Base-by-base conservation (phyloP, 2,888 invertebrate species). In the Chymomyza amoena region DNA sequence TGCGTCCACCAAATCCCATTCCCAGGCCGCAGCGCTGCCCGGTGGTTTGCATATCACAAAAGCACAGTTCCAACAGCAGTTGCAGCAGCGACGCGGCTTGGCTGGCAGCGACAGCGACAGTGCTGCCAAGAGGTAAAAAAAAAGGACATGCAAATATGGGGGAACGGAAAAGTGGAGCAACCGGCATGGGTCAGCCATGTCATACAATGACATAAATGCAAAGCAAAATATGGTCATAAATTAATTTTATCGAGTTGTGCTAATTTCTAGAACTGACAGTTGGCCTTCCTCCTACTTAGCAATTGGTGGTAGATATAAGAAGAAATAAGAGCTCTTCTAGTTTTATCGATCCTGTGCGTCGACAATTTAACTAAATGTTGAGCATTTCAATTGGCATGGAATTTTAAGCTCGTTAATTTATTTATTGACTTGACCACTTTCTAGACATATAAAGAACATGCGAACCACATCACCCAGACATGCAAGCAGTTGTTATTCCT, bases 51-150 rank as follows among this genome's bases (percentile, higher is more conserved):
- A 86, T 71, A 85, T 89, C 61, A 84, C 84, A 68, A 89, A 88
- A 82, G 87, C 90, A 51, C 88, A 90, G 75, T 89, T 88, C 64
- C 86, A 88, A 68, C 86, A 90, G 73, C 89, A 90, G 81, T 69
- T 88, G 72, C 84, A 87, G 45, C 84, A 81, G 66, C 81, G 78
- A 67, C 89, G 88, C 64, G 73, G 54, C 61, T 6, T 36, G 16
- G 6, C 50, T 15, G 4, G 28, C 39, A 20, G 64, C 78, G 83
- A 85, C 16, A 32, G 64, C 77, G 86, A 83, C 73, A 18, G 13
- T 45, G 13, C 54, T 54, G 16, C 69, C 32, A 90, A 88, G 74
- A 90, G 90, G 90, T 90, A 90, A 89, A 74, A 79, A 69, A 83
- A 79, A 75, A 4, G 3, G 20, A 81, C 83, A 77, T 79, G 75